These are phyloP conservation scores for Polyommatus iphigenia DNA, from an alignment of 2,888 invertebrate species.

Conservation along the genomic window DNA sequence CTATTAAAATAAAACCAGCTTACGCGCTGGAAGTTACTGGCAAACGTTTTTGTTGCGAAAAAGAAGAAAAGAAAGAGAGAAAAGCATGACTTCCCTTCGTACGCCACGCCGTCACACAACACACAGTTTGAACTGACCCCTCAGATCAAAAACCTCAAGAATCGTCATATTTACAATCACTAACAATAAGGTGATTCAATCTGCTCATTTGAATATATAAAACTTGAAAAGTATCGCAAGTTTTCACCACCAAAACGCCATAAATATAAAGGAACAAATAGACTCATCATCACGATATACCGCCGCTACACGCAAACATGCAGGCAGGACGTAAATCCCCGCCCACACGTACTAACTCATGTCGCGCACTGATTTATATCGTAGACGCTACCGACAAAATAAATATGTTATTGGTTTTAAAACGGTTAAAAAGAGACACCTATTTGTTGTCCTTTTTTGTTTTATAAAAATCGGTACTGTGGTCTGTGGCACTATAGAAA, in stretches of 20 bases:
- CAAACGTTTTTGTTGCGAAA: too few relatives aligned
- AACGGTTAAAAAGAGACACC: neutral
- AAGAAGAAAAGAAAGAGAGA: too few relatives aligned
- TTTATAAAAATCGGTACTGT: too few relatives aligned
- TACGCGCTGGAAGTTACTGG: too few relatives aligned
- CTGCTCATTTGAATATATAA: neutral
- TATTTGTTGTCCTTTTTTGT: neutral
- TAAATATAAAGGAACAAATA: neutral
- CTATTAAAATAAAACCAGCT: too few relatives aligned
- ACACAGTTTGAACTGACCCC: too few relatives aligned
- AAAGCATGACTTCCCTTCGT: too few relatives aligned
- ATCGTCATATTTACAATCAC: too few relatives aligned
- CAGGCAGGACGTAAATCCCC: constrained; percentile 9
- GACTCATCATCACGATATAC: constrained; percentile 4
- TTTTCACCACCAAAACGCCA: neutral
- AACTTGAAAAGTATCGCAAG: neutral
- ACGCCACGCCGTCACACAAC: too few relatives aligned
- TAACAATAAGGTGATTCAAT: too few relatives aligned
- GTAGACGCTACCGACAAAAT: neutral
- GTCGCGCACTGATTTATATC: constrained; percentile 57
- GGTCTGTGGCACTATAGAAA: too few relatives aligned
- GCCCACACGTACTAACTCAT: constrained; percentile 55
- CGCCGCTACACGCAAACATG: neutral
- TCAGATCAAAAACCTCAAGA: too few relatives aligned
- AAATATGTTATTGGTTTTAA: constrained; percentile 13